Base-by-base conservation (phyloP, 2,797 vertebrate genomes). In the Taenioides sp. region DNA sequence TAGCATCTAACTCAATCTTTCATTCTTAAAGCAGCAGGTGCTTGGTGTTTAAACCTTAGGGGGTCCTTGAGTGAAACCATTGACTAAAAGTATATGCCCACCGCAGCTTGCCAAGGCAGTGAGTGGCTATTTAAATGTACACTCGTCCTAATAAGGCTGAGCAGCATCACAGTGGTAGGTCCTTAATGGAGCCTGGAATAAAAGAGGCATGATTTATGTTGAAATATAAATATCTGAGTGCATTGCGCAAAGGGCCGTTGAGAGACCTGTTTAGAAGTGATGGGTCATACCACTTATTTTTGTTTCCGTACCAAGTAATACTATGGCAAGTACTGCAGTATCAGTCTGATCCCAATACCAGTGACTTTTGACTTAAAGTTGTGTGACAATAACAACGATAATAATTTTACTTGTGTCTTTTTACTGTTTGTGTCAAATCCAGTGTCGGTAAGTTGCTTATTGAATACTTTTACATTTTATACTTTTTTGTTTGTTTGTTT, bases 61-160 rank as follows among this genome's bases (percentile, higher is more conserved):
- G 31, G 31, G 74, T 22, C 25, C 18, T 67, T 57, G 14, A 76
- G n/a, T 43, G 37, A 25, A 64, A 64, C 34, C 60, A 62, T 28
- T 1, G 22, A 62, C 27, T 14, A 31, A 31, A 34, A 63, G 37
- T n/a, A 62, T 12, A 62, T 40, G 10, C 62, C 20, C 61, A 58
- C 40, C 7, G 22, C 40, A 20, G 22, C 43, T 25, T 17, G 22
- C 34, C n/a, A 47, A 66, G 63, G 71, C 65, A 64, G 31, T 67
- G 34, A 82, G 75, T 72, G 73, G 66, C 73, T 74, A 58, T 86
- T 81, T 25, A 84, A 71, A 86, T 77, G 43, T 77, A 68, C 77
- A 79, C 70, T 69, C 25, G 22, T 54, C 67, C 73, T 79, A 83
- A 88, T 77, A 80, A 81, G 77, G 55, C 65, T 72, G 71, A 78